Evolutionary conservation across 2,113 vertebrate species (phyloP).

Genomic region (Philantomba maxwellii): DNA sequence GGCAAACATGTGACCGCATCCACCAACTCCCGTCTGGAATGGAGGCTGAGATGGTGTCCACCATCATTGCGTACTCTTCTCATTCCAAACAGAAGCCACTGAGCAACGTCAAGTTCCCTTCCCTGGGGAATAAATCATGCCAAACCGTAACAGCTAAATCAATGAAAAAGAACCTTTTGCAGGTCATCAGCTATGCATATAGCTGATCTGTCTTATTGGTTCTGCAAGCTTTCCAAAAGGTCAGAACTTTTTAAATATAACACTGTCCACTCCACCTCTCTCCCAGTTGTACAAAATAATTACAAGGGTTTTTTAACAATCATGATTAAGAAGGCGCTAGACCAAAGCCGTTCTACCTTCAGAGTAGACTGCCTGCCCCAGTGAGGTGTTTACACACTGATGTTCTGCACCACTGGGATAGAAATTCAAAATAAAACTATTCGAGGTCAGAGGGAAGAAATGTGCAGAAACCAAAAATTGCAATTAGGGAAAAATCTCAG

Average conservation of each 20-base stretch:
- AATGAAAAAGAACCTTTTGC: neutral
- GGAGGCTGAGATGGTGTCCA: neutral
- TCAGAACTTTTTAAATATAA: neutral
- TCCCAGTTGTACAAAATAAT: neutral
- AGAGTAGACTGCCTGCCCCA: neutral
- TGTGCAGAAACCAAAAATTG: conserved; percentile 18
- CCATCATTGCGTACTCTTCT: neutral
- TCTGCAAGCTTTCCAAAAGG: conserved; percentile 13
- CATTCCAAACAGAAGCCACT: neutral
- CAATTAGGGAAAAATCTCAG: conserved; percentile 35
- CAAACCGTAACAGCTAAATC: neutral
- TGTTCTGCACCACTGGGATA: neutral
- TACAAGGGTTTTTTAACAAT: neutral
- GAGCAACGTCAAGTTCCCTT: neutral
- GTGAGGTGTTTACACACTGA: neutral
- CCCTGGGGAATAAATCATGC: neutral
- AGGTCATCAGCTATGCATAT: neutral
- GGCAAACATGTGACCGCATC: neutral
- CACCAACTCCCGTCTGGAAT: neutral
- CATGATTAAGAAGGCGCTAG: neutral
- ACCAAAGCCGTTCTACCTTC: neutral
- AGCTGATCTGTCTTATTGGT: neutral
- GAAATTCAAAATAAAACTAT: neutral
- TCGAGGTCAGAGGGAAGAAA: conserved; percentile 11
- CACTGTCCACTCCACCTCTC: neutral